Percentiles rank a stretch among this genome's conserved stretches.
phyloP scores from a whole-genome alignment of 2,888 invertebrate species.

The Hypomecis atomaria region DNA sequence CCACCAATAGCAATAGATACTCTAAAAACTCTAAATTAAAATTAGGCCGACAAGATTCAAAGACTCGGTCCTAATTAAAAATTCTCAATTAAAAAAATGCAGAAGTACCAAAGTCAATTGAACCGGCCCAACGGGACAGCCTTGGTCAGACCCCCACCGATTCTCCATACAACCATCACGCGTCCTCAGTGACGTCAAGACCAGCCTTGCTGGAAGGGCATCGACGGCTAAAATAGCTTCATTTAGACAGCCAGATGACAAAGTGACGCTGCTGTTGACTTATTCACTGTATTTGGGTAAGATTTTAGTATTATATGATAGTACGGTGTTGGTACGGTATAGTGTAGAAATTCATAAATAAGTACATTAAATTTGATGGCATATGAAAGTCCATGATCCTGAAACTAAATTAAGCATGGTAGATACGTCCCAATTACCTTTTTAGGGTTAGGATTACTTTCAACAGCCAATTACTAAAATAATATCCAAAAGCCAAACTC shows the following conservation, averaged over 20 bases:
- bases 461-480: no score
- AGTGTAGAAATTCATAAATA: no score
- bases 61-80: not conserved
- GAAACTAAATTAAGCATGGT: no score
- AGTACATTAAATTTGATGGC: no score
- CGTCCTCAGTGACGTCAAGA: conserved; percentile 57
- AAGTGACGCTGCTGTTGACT: conserved; percentile 16
- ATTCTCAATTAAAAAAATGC: not conserved
- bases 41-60: no score
- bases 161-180: conserved; percentile 43
- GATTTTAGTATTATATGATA: not conserved
- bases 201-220: conserved; percentile 59
- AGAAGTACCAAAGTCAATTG: not conserved
- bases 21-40: no score
- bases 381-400: no score
- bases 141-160: conserved; percentile 14
- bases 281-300: not conserved
- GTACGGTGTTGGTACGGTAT: no score
- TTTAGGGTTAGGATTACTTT: no score
- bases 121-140: conserved; percentile 11
- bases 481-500: no score
- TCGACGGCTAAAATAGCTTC: conserved; percentile 53
- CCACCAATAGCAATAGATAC: no score
- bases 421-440: no score
- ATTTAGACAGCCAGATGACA: conserved; percentile 34